Percentiles rank a stretch among this genome's conserved stretches.
Conservation (phyloP, 2,888 invertebrate species). For the Pterostichus niger region DNA sequence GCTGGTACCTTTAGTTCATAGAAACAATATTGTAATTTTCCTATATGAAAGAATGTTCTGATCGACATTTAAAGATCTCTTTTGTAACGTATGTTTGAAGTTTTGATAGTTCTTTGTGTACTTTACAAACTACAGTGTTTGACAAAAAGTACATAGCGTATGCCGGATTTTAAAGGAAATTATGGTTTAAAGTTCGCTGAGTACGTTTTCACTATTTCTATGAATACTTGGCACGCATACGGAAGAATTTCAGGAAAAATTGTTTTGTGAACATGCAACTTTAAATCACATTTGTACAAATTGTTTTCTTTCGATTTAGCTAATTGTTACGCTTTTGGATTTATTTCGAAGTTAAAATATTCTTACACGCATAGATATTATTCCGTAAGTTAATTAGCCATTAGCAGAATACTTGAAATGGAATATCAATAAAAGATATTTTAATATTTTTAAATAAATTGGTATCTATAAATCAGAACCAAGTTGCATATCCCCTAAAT, state of each 20-base stretch:
- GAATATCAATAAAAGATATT: no score
- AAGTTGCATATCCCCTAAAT: no score
- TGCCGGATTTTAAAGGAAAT: background rate
- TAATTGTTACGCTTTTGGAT: no score
- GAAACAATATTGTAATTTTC: slow-evolving; percentile 20
- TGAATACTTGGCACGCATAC: background rate
- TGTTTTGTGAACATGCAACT: slow-evolving; percentile 18
- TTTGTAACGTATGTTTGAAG: background rate
- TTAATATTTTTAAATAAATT: no score
- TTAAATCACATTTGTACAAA: background rate
- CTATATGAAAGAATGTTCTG: no score
- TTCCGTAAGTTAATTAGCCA: no score
- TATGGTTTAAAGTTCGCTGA: slow-evolving; percentile 14
- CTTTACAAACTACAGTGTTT: background rate
- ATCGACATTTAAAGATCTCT: background rate
- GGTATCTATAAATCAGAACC: no score
- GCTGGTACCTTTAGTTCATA: slow-evolving; percentile 6
- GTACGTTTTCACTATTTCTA: background rate
- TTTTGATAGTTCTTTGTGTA: slow-evolving; percentile 6
- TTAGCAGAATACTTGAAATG: no score
- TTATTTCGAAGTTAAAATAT: no score
- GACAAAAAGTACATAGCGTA: background rate
- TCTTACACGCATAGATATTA: no score
- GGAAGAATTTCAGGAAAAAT: slow-evolving; percentile 22
- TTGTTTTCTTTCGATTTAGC: background rate